Base-by-base conservation (phyloP, 2,888 invertebrate species). In the Lasioglossum calceatum region DNA sequence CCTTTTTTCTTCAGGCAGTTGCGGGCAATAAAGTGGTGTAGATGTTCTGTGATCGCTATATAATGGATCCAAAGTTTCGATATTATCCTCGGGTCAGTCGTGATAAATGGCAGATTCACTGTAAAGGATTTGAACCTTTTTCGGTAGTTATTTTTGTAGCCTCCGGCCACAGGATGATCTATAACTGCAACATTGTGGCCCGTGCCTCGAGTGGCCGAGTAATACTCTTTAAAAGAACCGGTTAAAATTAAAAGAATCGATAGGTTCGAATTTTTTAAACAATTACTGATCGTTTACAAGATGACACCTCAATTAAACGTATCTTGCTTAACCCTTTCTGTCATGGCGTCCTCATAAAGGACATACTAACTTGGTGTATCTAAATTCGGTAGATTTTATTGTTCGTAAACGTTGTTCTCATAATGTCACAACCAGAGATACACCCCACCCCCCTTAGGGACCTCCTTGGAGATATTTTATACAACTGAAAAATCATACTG, bases 31-130 rank as follows among this genome's bases (percentile, higher is more conserved):
- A 76, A 58, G 44, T 71, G 36, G 54, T 47, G 47, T 75, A n/a
- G 47, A 61, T 81, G 47, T 54, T 36, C 58, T 32, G 54, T 70
- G 76, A 81, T 80, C 81, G 36, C 19, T 81, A 23, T 74, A 67
- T 64, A 75, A 54, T 75, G 70, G 54, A n/a, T 58, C 54, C 70
- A 74, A 79, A 73, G 67, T 84, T 85, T 77, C 85, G 73, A 77
- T 83, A 74, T 80, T 85, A 85, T 77, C 39, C 50, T 12, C 73
- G 23, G 58, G 67, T 79, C 72, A 79, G 27, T 67, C 47, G 61
- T 36, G 71, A 88, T 90, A 85, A 89, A 84, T 84, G 84, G 89
- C 81, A 86, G 77, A 76, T 82, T 76, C 81, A 85, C 87, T 83
- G 78, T 81, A 79, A 85, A 84, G 82, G 90, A 84, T 81, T 86